These are phyloP conservation scores for Chaetops frenatus DNA, from an alignment of 2,113 vertebrate species.

Conservation along the genomic window DNA sequence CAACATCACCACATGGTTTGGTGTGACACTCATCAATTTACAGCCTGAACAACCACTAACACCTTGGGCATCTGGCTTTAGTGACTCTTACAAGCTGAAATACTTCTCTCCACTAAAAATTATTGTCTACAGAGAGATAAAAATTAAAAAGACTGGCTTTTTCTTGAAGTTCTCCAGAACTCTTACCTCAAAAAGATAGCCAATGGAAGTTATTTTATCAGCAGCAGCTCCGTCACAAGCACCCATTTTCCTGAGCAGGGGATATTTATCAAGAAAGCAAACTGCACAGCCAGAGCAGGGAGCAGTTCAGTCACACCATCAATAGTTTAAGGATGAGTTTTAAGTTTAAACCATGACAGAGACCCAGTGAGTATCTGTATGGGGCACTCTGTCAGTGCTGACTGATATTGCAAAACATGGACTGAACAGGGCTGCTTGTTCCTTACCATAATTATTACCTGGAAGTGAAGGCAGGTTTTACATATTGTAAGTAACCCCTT, in stretches of 20 bases:
- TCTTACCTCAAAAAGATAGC: background rate
- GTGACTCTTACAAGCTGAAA: background rate
- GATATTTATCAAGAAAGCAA: background rate
- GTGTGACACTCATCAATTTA: background rate
- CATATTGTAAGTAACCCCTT: background rate
- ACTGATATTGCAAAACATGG: background rate
- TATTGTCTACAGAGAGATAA: background rate
- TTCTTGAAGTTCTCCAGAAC: background rate
- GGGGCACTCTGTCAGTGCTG: background rate
- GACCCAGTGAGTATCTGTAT: background rate
- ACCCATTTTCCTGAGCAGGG: background rate
- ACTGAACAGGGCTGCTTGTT: background rate
- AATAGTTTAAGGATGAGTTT: too few relatives aligned
- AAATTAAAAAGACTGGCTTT: background rate
- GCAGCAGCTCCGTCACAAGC: background rate
- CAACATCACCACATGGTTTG: background rate
- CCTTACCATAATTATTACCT: fast-evolving
- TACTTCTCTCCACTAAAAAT: background rate
- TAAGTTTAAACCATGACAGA: too few relatives aligned
- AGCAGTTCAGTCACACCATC: background rate
- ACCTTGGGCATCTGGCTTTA: background rate
- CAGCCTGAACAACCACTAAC: background rate
- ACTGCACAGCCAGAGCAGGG: background rate
- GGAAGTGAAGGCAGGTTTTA: background rate
- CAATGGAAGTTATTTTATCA: background rate